Evolutionary conservation across 2,888 invertebrate genomes (phyloP).

Genomic region (Cepaea hortensis): DNA sequence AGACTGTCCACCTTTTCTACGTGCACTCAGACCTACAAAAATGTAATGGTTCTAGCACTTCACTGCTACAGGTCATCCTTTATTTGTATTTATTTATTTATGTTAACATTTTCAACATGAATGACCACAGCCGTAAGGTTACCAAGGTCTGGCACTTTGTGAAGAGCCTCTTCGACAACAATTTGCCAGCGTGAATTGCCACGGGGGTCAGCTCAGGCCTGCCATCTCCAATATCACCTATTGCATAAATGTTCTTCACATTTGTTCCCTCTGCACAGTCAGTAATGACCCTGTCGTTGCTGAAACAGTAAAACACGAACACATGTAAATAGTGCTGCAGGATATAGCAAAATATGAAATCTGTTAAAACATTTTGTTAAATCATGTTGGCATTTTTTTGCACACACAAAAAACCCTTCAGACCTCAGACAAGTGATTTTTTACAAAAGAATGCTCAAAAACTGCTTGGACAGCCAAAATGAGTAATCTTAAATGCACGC

Average conservation of each 20-base stretch:
- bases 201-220: slow-evolving; percentile 94
- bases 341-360: background rate
- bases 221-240: slow-evolving; percentile 87
- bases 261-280: slow-evolving; percentile 88
- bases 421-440: background rate
- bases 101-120: background rate
- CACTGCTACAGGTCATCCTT: too few relatives aligned
- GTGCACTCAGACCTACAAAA: too few relatives aligned
- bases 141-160: slow-evolving; percentile 60
- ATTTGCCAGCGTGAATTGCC: slow-evolving; percentile 84
- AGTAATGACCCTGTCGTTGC: slow-evolving; percentile 74
- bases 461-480: too few relatives aligned
- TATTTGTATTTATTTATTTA: too few relatives aligned
- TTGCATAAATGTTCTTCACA: slow-evolving; percentile 91
- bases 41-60: too few relatives aligned
- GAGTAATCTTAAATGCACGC: too few relatives aligned
- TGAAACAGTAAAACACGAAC: slow-evolving; percentile 54
- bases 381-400: background rate
- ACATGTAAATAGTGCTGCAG: background rate
- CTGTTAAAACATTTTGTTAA: background rate
- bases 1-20: too few relatives aligned
- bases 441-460: too few relatives aligned
- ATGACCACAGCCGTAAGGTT: slow-evolving; percentile 31
- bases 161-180: slow-evolving; percentile 83
- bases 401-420: background rate